Conservation (phyloP, 2,797 vertebrate genomes). For the Sciurus vulgaris region DNA sequence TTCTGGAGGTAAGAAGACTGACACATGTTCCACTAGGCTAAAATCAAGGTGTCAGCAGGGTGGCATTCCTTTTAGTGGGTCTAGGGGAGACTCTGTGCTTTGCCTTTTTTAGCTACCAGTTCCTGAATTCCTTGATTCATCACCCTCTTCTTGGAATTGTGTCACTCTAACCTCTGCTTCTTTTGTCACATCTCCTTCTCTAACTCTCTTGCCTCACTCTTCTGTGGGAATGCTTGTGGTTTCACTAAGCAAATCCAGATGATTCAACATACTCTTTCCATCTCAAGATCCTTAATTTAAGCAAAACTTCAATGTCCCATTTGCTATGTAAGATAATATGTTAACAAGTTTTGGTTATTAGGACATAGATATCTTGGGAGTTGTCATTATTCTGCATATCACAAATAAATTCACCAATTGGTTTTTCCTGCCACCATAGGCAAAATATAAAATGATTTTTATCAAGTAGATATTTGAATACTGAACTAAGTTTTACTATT, state of each 20-base stretch:
- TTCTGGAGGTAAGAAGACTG: neutral
- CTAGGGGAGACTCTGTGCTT: neutral
- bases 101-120: conserved; percentile 15
- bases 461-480: conserved; percentile 31
- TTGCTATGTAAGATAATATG: neutral
- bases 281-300: neutral
- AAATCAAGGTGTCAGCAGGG: neutral
- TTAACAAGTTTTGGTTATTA: conserved; percentile 7
- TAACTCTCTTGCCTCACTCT: neutral
- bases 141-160: neutral
- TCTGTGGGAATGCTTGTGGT: neutral
- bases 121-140: neutral
- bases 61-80: neutral
- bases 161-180: neutral
- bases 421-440: neutral
- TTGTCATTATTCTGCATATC: neutral
- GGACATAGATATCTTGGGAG: neutral
- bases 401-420: neutral
- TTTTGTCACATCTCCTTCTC: neutral
- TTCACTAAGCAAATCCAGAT: neutral
- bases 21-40: neutral
- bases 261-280: neutral
- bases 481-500: neutral
- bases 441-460: neutral
- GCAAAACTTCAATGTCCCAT: neutral